These are phyloP conservation scores for Drosophila phalerata DNA, from an alignment of 2,888 invertebrate genomes.

Conservation along the genomic window DNA sequence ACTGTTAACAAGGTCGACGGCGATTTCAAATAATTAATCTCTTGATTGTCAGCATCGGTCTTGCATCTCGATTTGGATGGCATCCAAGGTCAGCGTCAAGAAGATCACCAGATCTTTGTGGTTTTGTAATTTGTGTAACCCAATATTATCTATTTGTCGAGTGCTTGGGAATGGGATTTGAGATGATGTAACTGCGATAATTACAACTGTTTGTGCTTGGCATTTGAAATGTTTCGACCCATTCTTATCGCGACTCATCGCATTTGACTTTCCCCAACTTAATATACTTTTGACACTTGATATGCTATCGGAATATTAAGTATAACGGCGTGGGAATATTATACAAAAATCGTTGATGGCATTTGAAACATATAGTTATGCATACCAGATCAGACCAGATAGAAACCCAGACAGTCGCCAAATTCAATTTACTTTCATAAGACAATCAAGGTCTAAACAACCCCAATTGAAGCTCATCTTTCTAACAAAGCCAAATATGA, in stretches of 20 bases:
- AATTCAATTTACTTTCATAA: constrained; percentile 50
- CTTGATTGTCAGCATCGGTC: constrained; percentile 42
- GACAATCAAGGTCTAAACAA: constrained; percentile 37
- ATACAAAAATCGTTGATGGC: constrained; percentile 12
- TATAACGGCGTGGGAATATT: constrained; percentile 42
- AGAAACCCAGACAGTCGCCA: background rate
- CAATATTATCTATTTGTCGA: constrained; percentile 51
- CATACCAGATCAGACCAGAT: constrained; percentile 24
- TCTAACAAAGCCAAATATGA: constrained; percentile 30
- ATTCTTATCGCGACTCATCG: constrained; percentile 28
- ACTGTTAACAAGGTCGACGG: constrained; percentile 56
- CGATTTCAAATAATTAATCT: constrained; percentile 74
- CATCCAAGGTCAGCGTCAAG: constrained; percentile 47
- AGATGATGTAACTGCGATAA: constrained; percentile 53
- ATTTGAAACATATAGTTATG: constrained; percentile 40
- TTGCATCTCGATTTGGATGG: constrained; percentile 59
- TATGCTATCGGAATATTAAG: constrained; percentile 64
- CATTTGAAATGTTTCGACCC: constrained; percentile 45
- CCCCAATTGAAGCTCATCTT: constrained; percentile 26
- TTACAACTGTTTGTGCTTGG: constrained; percentile 38
- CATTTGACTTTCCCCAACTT: constrained; percentile 50
- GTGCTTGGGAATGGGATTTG: background rate
- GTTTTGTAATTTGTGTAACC: constrained; percentile 62
- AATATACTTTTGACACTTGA: constrained; percentile 43
- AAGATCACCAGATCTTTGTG: constrained; percentile 53